Conservation (phyloP, 2,888 invertebrate species). For the Cactoblastis cactorum region DNA sequence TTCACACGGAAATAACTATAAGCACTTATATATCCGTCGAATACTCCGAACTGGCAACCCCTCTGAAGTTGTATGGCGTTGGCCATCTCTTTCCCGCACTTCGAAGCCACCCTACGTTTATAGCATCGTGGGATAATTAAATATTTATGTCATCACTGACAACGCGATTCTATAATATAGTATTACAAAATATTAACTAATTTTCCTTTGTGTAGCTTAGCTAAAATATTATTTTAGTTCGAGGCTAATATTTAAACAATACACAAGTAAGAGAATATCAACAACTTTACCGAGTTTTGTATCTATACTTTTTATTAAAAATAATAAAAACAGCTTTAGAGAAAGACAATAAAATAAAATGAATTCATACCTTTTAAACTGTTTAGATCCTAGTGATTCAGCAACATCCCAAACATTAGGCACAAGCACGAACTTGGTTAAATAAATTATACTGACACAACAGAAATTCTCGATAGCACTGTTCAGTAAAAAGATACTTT, state of each 20-base stretch:
- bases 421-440: slow-evolving; percentile 61
- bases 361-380: slow-evolving; percentile 44
- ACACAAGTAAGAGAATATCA: too few relatives aligned
- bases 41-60: slow-evolving; percentile 61
- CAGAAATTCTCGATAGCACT: slow-evolving; percentile 52
- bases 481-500: slow-evolving; percentile 29
- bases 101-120: slow-evolving; percentile 54
- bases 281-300: too few relatives aligned
- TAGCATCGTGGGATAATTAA: slow-evolving; percentile 72
- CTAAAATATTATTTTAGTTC: too few relatives aligned
- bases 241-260: too few relatives aligned
- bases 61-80: slow-evolving; percentile 49
- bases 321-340: background rate
- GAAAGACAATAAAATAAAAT: background rate
- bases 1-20: slow-evolving; percentile 54
- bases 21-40: slow-evolving; percentile 26
- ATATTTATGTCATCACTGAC: slow-evolving; percentile 67
- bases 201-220: too few relatives aligned
- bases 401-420: slow-evolving; percentile 58
- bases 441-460: slow-evolving; percentile 58
- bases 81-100: slow-evolving; percentile 55
- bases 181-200: too few relatives aligned
- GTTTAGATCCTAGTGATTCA: slow-evolving; percentile 51
- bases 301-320: too few relatives aligned
- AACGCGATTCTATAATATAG: slow-evolving; percentile 20